phyloP scores from a whole-genome alignment of 2,797 vertebrate genomes.

The Chelmon rostratus region DNA sequence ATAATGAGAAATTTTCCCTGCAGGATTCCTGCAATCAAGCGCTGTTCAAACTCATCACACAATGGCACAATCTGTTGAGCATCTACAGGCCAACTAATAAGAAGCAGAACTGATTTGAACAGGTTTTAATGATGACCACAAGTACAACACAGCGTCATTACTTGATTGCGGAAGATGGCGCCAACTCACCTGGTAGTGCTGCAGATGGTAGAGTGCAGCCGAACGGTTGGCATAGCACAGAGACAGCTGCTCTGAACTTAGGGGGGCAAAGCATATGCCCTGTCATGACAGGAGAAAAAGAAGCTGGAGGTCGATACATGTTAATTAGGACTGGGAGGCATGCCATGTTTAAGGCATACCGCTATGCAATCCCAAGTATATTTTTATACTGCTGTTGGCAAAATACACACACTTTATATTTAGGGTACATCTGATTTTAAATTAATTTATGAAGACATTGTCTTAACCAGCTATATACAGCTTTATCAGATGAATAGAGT shows the following conservation, averaged over 20 bases:
- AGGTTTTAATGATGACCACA: conserved; percentile 21
- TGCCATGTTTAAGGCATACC: background rate
- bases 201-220: conserved; percentile 90
- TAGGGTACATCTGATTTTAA: background rate
- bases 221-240: conserved; percentile 96
- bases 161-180: conserved; percentile 10
- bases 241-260: conserved; percentile 86
- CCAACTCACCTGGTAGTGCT: conserved; percentile 87
- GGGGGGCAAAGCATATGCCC: conserved; percentile 88
- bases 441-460: background rate
- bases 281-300: conserved; percentile 73
- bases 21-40: background rate
- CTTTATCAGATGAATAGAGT: background rate
- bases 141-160: background rate
- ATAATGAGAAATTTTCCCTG: background rate
- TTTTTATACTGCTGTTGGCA: background rate
- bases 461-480: background rate
- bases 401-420: background rate
- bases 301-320: conserved; percentile 29
- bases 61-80: conserved; percentile 5
- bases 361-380: background rate
- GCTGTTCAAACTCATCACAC: conserved; percentile 2
- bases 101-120: conserved; percentile 13
- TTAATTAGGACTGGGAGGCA: conserved; percentile 8
- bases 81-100: background rate